Percentiles rank a stretch among this genome's conserved stretches.
phyloP scores from a whole-genome alignment of 23 tunicate genomes.

The Trididemnum miniatum region DNA sequence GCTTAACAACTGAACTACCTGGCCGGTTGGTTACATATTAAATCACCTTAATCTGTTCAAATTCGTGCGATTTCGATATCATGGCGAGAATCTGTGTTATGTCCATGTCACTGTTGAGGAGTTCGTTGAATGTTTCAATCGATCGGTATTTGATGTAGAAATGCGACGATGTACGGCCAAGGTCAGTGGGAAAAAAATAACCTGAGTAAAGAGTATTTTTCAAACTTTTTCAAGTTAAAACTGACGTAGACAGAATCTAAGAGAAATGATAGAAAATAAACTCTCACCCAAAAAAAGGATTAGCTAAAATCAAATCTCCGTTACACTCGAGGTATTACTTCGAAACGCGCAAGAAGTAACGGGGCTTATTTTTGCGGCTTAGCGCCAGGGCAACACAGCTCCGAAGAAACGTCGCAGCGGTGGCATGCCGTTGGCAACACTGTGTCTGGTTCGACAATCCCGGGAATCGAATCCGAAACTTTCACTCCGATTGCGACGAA shows the following conservation, averaged over 20 bases:
- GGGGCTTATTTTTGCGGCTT: not conserved
- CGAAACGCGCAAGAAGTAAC: not conserved
- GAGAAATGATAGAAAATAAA: no score
- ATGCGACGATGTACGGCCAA: conserved; percentile 97
- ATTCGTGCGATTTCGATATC: conserved; percentile 94
- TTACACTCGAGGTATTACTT: not conserved
- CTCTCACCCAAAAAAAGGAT: no score
- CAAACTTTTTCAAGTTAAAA: no score
- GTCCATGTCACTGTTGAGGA: conserved; percentile 55
- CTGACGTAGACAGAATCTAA: no score
- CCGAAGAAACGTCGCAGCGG: no score
- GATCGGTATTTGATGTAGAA: conserved; percentile 90
- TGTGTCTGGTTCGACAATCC: no score
- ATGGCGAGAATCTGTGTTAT: conserved; percentile 67
- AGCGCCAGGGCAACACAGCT: not conserved
- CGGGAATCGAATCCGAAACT: no score
- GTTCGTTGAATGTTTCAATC: conserved; percentile 88
- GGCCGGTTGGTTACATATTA: no score
- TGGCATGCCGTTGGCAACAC: no score
- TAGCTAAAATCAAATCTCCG: not conserved
- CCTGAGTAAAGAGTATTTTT: no score
- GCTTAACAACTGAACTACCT: no score
- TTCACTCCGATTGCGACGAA: no score
- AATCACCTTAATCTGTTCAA: conserved; percentile 86
- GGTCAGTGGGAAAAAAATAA: conserved; percentile 82